Conservation (phyloP, 2,888 invertebrate genomes). For the Stenoptilia bipunctidactyla region DNA sequence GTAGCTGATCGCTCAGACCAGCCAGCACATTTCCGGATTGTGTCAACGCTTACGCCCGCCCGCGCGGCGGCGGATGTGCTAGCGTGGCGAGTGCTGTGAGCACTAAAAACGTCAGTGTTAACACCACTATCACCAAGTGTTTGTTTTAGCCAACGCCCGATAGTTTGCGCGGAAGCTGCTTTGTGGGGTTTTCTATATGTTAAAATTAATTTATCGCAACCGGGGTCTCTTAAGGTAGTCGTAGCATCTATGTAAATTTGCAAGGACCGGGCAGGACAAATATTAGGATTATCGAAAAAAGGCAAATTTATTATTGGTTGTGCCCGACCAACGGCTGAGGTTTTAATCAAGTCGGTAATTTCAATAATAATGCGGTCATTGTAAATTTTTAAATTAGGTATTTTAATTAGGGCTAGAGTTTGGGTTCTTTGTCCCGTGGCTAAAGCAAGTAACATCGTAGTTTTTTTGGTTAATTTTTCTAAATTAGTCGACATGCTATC, state of each 20-base stretch:
- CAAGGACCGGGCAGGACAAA: slow-evolving; percentile 8
- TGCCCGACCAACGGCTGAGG: slow-evolving; percentile 7
- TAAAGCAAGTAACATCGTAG: slow-evolving; percentile 7
- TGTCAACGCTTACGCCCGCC: slow-evolving; percentile 3
- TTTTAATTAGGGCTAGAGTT: slow-evolving; percentile 10
- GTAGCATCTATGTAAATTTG: background rate
- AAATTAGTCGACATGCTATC: background rate
- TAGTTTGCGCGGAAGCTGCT: slow-evolving; percentile 3
- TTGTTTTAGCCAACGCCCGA: slow-evolving; percentile 9
- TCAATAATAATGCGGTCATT: slow-evolving; percentile 5
- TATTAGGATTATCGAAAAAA: background rate
- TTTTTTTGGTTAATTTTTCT: slow-evolving; percentile 5
- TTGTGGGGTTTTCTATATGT: background rate
- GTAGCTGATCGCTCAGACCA: slow-evolving; percentile 2
- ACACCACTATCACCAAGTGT: slow-evolving; percentile 3
- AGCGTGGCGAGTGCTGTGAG: slow-evolving; percentile 4
- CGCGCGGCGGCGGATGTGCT: slow-evolving; percentile 2
- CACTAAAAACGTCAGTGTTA: no score
- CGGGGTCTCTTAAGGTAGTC: background rate
- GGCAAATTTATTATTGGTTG: slow-evolving; percentile 7
- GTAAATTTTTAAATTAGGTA: slow-evolving; percentile 8
- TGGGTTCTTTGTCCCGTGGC: slow-evolving; percentile 10
- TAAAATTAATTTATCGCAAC: slow-evolving; percentile 2
- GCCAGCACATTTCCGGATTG: slow-evolving; percentile 4
- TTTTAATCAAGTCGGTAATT: slow-evolving; percentile 12